Evolutionary conservation across 2,888 invertebrate genomes (phyloP).

Genomic region (Microctonus aethiopoides): DNA sequence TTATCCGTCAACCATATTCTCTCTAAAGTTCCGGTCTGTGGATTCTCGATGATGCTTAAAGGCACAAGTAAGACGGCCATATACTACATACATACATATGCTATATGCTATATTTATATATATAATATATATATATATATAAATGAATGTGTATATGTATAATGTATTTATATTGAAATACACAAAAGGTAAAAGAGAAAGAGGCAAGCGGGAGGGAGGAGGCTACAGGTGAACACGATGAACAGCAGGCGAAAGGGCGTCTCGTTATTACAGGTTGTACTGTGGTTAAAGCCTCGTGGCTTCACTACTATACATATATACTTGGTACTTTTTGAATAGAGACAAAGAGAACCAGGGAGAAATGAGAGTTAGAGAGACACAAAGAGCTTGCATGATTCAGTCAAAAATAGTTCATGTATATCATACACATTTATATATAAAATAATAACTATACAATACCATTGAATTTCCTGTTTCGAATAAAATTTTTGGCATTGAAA

Average conservation of each 20-base stretch:
- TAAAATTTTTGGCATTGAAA: too few relatives aligned
- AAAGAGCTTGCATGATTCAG: constrained; percentile 1
- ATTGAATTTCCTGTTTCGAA: too few relatives aligned
- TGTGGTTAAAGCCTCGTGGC: constrained; percentile 31
- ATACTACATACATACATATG: not conserved
- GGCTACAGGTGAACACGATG: constrained; percentile 37
- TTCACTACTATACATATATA: constrained; percentile 19
- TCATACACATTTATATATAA: not conserved
- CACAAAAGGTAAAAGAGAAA: not conserved
- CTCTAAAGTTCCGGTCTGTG: not conserved
- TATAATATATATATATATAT: too few relatives aligned
- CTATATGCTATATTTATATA: too few relatives aligned
- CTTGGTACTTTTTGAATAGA: constrained; percentile 7
- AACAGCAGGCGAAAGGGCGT: constrained; percentile 43
- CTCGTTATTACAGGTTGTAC: constrained; percentile 45
- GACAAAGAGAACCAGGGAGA: not conserved
- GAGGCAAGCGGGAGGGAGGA: constrained; percentile 27
- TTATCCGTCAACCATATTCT: not conserved
- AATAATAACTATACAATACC: too few relatives aligned
- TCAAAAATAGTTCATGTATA: constrained; percentile 21
- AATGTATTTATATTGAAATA: too few relatives aligned
- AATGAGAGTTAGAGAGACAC: not conserved
- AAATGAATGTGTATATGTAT: not conserved
- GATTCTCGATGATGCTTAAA: constrained; percentile 4
- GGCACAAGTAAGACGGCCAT: not conserved